phyloP scores from a whole-genome alignment of 2,888 invertebrate species.

The Tipula lateralis region DNA sequence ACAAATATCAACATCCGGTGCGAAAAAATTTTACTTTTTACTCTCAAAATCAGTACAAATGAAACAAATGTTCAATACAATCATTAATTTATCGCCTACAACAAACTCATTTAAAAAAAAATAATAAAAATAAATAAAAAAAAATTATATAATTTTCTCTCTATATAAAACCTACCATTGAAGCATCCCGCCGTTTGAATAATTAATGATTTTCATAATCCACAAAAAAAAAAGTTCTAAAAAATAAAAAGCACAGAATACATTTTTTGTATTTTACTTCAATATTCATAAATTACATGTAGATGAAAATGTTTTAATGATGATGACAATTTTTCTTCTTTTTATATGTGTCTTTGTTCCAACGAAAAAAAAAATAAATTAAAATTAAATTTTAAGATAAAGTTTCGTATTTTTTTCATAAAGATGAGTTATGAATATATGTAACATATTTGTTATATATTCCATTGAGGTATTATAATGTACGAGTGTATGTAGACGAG shows the following conservation, averaged over 20 bases:
- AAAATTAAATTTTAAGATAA: conserved; percentile 19
- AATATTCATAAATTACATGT: conserved; percentile 20
- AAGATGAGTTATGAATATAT: not conserved
- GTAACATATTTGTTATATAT: not conserved
- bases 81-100: conserved; percentile 24
- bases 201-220: conserved; percentile 19
- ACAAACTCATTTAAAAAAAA: not conserved
- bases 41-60: not conserved
- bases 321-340: not conserved
- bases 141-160: not conserved
- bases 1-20: not conserved
- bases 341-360: not conserved
- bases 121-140: not conserved
- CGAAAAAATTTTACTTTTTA: not conserved
- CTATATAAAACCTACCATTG: not conserved
- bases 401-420: not conserved
- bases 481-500: not conserved
- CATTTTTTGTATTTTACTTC: not conserved
- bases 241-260: not conserved
- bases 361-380: not conserved
- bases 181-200: not conserved
- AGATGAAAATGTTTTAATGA: conserved; percentile 24
- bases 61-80: conserved; percentile 24
- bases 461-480: not conserved
- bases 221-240: not conserved